phyloP scores from a whole-genome alignment of 2,113 vertebrate genomes.

The Periophthalmus modestus region DNA sequence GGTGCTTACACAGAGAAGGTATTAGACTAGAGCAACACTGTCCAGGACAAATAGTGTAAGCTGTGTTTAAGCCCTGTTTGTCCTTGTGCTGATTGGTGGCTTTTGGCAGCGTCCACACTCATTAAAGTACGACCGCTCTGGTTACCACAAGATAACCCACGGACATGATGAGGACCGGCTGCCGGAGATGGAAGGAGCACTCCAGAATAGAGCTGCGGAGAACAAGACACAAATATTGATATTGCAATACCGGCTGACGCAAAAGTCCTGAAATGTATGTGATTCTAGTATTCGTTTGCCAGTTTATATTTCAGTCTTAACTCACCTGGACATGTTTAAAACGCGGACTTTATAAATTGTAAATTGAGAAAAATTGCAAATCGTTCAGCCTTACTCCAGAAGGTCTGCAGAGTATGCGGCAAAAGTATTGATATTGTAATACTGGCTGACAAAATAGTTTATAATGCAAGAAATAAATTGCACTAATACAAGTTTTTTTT shows the following conservation, averaged over 20 bases:
- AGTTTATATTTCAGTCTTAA: too few relatives aligned
- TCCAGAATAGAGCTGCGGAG: background rate
- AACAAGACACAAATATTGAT: background rate
- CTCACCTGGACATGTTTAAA: too few relatives aligned
- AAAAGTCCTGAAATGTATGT: too few relatives aligned
- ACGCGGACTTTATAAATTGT: too few relatives aligned
- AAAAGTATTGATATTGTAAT: too few relatives aligned
- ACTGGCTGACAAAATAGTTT: too few relatives aligned
- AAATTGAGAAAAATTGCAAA: too few relatives aligned
- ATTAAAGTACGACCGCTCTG: constrained; percentile 43
- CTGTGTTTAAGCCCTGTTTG: constrained; percentile 15
- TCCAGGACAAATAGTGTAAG: constrained; percentile 1
- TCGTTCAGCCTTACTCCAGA: too few relatives aligned
- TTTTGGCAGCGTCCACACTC: constrained; percentile 33
- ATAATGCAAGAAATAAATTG: too few relatives aligned
- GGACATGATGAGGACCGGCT: constrained; percentile 27
- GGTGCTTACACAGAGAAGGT: background rate
- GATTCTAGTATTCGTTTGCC: too few relatives aligned
- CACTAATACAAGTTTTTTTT: too few relatives aligned
- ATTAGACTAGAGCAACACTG: background rate
- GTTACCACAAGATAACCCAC: constrained; percentile 32
- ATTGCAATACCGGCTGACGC: background rate
- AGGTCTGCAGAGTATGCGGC: too few relatives aligned
- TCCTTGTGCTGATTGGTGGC: constrained; percentile 41
- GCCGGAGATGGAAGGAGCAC: constrained; percentile 24